These are phyloP conservation scores for Hypotaenidia okinawae DNA, from an alignment of 2,797 vertebrate species.

Conservation along the genomic window DNA sequence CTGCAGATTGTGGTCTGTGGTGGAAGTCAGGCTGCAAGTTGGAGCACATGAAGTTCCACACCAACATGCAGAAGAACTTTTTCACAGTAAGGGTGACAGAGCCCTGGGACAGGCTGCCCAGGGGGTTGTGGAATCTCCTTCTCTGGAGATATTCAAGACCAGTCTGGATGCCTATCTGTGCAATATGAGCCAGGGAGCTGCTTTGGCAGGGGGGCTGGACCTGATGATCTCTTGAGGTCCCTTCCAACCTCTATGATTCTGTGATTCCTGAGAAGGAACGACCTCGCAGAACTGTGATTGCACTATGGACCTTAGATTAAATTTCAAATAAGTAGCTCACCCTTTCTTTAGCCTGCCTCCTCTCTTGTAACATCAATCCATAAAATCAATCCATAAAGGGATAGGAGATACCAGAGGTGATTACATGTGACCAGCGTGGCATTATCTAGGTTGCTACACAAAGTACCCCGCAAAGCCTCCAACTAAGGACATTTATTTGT, in stretches of 20 bases:
- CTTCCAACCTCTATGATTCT: too few relatives aligned
- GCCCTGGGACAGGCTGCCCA: too few relatives aligned
- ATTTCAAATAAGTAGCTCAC: neutral
- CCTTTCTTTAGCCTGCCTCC: neutral
- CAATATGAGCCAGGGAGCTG: too few relatives aligned
- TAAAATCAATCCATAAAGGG: neutral
- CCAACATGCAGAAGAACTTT: too few relatives aligned
- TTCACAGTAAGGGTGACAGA: too few relatives aligned
- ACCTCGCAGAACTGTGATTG: neutral
- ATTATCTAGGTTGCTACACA: neutral
- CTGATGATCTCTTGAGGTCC: too few relatives aligned
- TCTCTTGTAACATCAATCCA: neutral
- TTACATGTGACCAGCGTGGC: neutral
- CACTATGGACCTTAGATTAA: neutral
- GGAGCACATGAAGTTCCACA: too few relatives aligned
- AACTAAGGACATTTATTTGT: neutral
- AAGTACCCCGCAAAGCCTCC: neutral
- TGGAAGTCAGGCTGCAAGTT: neutral
- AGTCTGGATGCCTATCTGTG: too few relatives aligned
- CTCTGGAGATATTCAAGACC: too few relatives aligned
- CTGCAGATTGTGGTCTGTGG: neutral
- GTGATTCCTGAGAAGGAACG: neutral
- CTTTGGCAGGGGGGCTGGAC: too few relatives aligned
- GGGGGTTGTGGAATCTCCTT: too few relatives aligned
- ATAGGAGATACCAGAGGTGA: neutral